These are phyloP conservation scores for Apeltes quadracus DNA, from an alignment of 2,113 vertebrate species.

Conservation along the genomic window DNA sequence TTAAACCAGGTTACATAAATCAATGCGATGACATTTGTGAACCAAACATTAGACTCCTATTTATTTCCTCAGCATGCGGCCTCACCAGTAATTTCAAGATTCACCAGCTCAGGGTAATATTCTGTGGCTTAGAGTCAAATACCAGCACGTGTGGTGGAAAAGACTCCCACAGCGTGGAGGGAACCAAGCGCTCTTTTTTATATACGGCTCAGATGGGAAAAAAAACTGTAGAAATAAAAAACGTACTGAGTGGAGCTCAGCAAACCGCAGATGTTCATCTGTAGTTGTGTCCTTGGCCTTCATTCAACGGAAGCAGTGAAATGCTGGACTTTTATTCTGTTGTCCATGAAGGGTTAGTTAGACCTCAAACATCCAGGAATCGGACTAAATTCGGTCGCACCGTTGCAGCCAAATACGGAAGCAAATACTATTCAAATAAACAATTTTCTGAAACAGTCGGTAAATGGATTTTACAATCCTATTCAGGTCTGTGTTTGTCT, in stretches of 20 bases:
- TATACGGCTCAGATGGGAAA: constrained; percentile 36
- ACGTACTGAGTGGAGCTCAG: constrained; percentile 7
- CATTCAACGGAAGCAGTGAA: neutral
- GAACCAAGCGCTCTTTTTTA: constrained; percentile 44
- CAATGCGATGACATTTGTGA: constrained; percentile 3
- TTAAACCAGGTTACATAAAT: neutral
- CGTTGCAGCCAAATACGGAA: neutral
- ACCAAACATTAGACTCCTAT: neutral
- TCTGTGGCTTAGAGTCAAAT: constrained; percentile 55
- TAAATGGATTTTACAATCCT: neutral
- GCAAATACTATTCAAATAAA: neutral
- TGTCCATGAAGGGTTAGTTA: neutral
- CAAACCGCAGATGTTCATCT: constrained; percentile 23
- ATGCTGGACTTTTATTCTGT: neutral
- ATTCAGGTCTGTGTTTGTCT: neutral
- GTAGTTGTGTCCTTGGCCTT: constrained; percentile 19
- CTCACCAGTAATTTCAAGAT: constrained; percentile 25
- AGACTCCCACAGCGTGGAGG: constrained; percentile 26
- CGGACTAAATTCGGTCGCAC: neutral
- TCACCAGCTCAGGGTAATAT: constrained; percentile 35
- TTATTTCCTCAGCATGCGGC: constrained; percentile 24
- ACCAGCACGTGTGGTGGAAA: constrained; percentile 46
- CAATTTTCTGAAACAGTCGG: neutral
- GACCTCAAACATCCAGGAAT: neutral
- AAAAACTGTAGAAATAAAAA: constrained; percentile 47